phyloP scores from a whole-genome alignment of 2,113 vertebrate species.

The Hassar affinis region DNA sequence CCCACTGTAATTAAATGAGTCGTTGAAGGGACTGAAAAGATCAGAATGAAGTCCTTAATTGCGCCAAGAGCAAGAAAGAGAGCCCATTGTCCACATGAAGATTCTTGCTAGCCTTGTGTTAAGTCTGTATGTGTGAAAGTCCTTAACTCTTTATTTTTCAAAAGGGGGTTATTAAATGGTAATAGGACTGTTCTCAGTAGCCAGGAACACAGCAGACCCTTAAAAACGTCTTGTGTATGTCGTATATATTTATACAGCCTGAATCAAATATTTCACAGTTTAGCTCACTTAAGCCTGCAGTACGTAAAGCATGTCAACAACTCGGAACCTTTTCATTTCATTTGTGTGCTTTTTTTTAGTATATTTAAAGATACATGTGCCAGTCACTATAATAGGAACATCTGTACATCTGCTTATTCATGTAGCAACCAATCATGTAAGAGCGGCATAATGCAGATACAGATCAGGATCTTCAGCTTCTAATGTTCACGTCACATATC shows the following conservation, averaged over 20 bases:
- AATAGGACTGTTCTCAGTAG: neutral
- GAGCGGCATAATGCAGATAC: neutral
- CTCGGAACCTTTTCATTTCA: neutral
- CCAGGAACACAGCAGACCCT: neutral
- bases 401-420: neutral
- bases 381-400: neutral
- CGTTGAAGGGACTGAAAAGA: slow-evolving; percentile 32
- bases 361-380: neutral
- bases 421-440: neutral
- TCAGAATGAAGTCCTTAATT: slow-evolving; percentile 44
- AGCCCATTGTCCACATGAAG: slow-evolving; percentile 17
- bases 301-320: neutral
- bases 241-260: neutral
- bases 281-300: neutral
- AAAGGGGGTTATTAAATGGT: slow-evolving; percentile 4
- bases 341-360: neutral
- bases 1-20: slow-evolving; percentile 49
- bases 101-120: neutral
- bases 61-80: neutral
- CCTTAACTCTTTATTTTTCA: slow-evolving; percentile 8
- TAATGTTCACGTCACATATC: neutral
- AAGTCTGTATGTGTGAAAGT: neutral
- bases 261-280: neutral
- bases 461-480: neutral
- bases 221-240: neutral